These are phyloP conservation scores for Phainopepla nitens DNA, from an alignment of 2,113 vertebrate species.

Conservation along the genomic window DNA sequence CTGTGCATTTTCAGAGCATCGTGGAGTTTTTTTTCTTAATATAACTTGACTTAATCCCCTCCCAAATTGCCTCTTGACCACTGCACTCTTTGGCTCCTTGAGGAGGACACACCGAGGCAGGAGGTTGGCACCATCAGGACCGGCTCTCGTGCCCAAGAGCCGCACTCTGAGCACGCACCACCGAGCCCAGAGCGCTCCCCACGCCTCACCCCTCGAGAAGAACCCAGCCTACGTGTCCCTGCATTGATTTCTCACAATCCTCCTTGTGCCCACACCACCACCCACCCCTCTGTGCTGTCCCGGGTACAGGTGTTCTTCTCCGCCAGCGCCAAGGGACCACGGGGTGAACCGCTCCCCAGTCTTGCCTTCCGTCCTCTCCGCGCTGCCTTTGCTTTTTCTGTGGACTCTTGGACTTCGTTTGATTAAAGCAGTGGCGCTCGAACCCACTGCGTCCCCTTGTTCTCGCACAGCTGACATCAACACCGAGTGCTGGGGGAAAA, in stretches of 20 bases:
- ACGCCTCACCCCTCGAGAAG: accelerated
- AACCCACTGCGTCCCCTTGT: accelerated
- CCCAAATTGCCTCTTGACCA: neutral
- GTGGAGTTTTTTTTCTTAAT: neutral
- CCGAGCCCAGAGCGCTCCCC: accelerated
- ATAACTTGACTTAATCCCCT: neutral
- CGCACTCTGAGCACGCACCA: neutral
- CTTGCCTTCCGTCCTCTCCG: neutral
- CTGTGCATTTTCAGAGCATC: neutral
- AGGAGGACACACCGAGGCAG: too few species aligned
- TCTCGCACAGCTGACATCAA: neutral
- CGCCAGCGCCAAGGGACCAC: neutral
- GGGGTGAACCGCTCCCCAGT: accelerated
- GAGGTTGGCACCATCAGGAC: accelerated
- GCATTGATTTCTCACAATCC: neutral
- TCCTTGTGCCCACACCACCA: too few species aligned
- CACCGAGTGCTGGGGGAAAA: accelerated
- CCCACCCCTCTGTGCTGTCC: neutral
- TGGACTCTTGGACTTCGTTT: neutral
- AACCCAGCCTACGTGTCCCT: accelerated
- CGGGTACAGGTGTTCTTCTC: accelerated
- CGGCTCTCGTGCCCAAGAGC: neutral
- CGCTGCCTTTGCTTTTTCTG: neutral
- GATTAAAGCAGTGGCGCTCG: neutral
- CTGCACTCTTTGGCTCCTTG: too few species aligned